Percentiles rank a stretch among this genome's conserved stretches.
Conservation (phyloP, 2,113 vertebrate genomes). For the Scomber colias region DNA sequence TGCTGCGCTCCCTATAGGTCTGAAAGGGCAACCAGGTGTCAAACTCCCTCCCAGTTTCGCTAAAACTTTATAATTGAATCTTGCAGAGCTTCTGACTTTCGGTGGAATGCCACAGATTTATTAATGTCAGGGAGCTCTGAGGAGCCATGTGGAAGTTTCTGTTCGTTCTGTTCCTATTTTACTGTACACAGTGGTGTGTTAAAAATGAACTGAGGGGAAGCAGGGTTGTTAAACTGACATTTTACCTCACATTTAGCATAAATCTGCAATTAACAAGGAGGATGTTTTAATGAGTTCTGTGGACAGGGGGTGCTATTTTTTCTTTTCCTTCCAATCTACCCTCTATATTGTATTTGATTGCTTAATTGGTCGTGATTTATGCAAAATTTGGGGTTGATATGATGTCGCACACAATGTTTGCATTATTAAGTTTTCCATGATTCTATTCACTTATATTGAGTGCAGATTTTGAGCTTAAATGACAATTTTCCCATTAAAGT, state of each 20-base stretch:
- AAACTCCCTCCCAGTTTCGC: conserved; percentile 43
- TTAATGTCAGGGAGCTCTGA: conserved; percentile 59
- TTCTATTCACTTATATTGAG: not conserved
- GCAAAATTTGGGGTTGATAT: not conserved
- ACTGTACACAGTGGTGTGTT: conserved; percentile 63
- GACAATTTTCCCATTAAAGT: too few species aligned
- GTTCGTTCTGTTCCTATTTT: conserved; percentile 61
- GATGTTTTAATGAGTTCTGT: conserved; percentile 37
- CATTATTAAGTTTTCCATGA: not conserved
- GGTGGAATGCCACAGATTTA: conserved; percentile 59
- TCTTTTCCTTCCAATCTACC: not conserved
- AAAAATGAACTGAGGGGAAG: conserved; percentile 53
- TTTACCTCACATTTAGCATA: conserved; percentile 54
- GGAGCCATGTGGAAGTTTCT: conserved; percentile 66
- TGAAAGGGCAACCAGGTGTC: conserved; percentile 67
- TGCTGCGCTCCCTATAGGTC: conserved; percentile 40
- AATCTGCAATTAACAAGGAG: conserved; percentile 65
- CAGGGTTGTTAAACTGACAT: conserved; percentile 60
- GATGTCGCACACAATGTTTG: not conserved
- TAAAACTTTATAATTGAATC: conserved; percentile 63
- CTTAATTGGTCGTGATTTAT: not conserved
- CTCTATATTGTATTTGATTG: not conserved
- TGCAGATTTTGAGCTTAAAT: not conserved
- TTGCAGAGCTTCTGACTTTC: conserved; percentile 65
- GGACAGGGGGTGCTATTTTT: conserved; percentile 6